Evolutionary conservation across 2,888 invertebrate genomes (phyloP), one percentile per base, ranked within the genome.

Genomic region (Drosophila macrothrix): DNA sequence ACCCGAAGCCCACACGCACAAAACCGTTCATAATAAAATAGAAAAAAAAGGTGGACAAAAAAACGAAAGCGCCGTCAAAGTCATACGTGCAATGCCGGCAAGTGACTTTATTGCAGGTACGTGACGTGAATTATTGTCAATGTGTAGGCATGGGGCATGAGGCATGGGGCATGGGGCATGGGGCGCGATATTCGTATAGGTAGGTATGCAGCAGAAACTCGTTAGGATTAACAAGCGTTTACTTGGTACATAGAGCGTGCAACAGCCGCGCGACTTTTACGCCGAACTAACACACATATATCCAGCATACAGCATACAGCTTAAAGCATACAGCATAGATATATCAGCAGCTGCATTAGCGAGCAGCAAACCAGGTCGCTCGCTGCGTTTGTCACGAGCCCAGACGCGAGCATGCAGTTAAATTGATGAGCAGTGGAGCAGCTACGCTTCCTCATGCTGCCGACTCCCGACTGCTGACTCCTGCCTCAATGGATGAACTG

Each of bases 161-260:
- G 31, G 22, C n/a, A n/a, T 1, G 60, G 6, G 43, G 31, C 31
- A 46, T 46, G 22, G 16, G 16, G 25, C 16, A 25, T 49, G 37
- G n/a, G 33, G 66, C 35, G 19, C 22, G 22, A 46, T 46, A 9
- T 9, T 46, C 25, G 25, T 25, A 25, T 41, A n/a, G 10, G 41
- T 41, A 41, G 22, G 39, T 59, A n/a, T 41, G 70, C 52, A 64
- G 73, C 70, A 76, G 80, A 88, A 90, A 90, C 90, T 88, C 88
- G 90, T 88, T 88, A 88, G 90, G 88, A 90, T 88, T 88, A 88
- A 88, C 88, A 90, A 88, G 90, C 90, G 83, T 90, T 88, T 88
- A 90, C 90, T 88, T 84, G 87, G 83, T 77, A 73, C 60, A 75
- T 78, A 73, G 56, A 82, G 85, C 78, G 80, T 84, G 85, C 86